Base-by-base conservation (phyloP, 2,888 invertebrate species). In the Choreutis nemorana region DNA sequence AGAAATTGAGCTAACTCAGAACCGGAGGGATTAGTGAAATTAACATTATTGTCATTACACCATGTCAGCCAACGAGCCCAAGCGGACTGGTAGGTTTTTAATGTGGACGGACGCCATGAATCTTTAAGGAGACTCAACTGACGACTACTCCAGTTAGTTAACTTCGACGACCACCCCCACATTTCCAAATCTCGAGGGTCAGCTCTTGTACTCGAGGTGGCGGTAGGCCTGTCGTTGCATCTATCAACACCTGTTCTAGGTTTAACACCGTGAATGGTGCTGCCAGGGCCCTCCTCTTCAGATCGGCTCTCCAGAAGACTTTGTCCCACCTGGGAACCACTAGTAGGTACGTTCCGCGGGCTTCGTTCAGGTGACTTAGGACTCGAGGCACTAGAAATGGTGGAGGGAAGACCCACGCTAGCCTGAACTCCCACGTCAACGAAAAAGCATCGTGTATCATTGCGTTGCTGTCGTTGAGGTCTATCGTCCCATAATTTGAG, bases 271-370 rank as follows among this genome's bases (percentile, higher is more conserved):
- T 10, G 10, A 31, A n/a, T 8, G 32, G 32, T 18, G 32, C 20
- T 28, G 21, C 23, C n/a, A 33, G 25, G 1, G 35, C 30, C 18
- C 45, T 14, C 1, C 26, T 9, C 26, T 31, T 33, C 6, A 43
- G 37, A 23, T 46, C 40, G 14, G 39, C 23, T 33, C 35, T 35
- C 42, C 45, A 45, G 24, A 41, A 46, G 5, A 39, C 41, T 15
- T 32, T 34, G n/a, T 31, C 29, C 43, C 41, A 45, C 16, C 34
- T 29, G 8, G 43, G 40, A 4, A 30, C 33, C 13, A 15, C 18
- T n/a, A 29, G 7, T 2, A 35, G 7, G 23, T 29, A 32, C 9
- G 6, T 27, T 6, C 37, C 39, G 18, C 9, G 20, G 1, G 34
- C 32, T n/a, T 12, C 30, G 34, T 37, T 37, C 4, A 37, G 25